Evolutionary conservation across 2,113 vertebrate genomes (phyloP).

Genomic region (Callionymus lyra): DNA sequence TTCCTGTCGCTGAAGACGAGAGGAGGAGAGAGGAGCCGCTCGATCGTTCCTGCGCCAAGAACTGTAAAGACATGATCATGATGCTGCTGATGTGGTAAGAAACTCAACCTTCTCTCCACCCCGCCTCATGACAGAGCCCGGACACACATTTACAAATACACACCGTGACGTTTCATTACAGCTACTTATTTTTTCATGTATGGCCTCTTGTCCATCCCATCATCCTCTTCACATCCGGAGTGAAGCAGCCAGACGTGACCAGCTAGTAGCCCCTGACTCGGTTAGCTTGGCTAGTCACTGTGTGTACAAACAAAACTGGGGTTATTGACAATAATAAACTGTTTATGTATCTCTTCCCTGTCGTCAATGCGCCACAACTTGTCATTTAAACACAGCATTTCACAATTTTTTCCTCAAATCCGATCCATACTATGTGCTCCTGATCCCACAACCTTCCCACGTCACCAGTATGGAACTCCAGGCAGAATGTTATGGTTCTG

Average conservation of each 20-base stretch:
- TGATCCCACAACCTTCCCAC: neutral
- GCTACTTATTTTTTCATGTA: no score
- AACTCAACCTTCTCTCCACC: constrained; percentile 1
- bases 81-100: constrained; percentile 54
- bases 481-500: constrained; percentile 32
- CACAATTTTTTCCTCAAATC: constrained; percentile 6
- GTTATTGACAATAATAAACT: no score
- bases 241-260: constrained; percentile 44
- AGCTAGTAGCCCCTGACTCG: constrained; percentile 17
- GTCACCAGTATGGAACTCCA: constrained; percentile 1
- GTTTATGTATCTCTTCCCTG: no score
- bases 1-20: constrained; percentile 18
- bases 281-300: constrained; percentile 26
- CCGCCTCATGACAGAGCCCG: neutral
- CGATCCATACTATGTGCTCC: neutral
- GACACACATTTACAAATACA: neutral
- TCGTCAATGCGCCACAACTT: constrained; percentile 41
- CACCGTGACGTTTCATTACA: neutral
- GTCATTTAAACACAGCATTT: constrained; percentile 12
- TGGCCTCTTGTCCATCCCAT: neutral
- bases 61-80: constrained; percentile 51
- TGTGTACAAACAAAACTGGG: neutral
- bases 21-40: constrained; percentile 39
- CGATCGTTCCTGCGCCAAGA: constrained; percentile 68
- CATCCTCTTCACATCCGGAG: constrained; percentile 36